phyloP scores from a whole-genome alignment of 2,888 invertebrate species.

The Scrobipalpa atriplicella region DNA sequence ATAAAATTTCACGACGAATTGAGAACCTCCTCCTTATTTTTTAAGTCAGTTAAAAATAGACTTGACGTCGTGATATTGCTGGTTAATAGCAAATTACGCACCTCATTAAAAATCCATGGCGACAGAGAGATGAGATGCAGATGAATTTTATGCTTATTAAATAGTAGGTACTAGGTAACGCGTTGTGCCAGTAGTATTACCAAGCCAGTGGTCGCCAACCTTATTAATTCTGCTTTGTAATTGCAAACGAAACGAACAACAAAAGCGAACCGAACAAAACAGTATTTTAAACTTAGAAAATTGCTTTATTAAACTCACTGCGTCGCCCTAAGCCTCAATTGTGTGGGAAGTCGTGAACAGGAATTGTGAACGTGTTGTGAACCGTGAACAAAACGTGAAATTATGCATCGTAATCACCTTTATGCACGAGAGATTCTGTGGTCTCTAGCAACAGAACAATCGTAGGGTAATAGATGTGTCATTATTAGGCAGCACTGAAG shows the following conservation, averaged over 20 bases:
- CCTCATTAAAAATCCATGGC: no score
- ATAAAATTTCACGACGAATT: no score
- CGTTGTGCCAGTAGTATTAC: no score
- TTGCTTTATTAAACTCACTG: constrained; percentile 18
- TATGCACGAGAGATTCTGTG: constrained; percentile 48
- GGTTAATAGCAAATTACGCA: no score
- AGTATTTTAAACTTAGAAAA: constrained; percentile 9
- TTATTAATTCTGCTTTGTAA: no score
- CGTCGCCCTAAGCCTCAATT: constrained; percentile 21
- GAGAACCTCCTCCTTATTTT: no score
- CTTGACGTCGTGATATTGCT: no score
- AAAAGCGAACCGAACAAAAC: background rate
- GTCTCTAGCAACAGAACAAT: constrained; percentile 23
- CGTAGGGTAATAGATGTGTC: background rate
- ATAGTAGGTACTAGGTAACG: no score
- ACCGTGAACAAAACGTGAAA: constrained; percentile 38
- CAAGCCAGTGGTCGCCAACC: no score
- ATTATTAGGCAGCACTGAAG: background rate
- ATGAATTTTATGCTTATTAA: no score
- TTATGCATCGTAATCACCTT: constrained; percentile 42
- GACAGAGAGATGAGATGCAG: no score
- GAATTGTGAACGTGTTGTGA: constrained; percentile 11
- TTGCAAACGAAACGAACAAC: background rate
- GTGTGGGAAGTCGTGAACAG: constrained; percentile 19
- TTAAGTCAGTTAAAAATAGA: no score